Base-by-base conservation (phyloP, 2,113 vertebrate genomes). In the Megaceryle torquata region DNA sequence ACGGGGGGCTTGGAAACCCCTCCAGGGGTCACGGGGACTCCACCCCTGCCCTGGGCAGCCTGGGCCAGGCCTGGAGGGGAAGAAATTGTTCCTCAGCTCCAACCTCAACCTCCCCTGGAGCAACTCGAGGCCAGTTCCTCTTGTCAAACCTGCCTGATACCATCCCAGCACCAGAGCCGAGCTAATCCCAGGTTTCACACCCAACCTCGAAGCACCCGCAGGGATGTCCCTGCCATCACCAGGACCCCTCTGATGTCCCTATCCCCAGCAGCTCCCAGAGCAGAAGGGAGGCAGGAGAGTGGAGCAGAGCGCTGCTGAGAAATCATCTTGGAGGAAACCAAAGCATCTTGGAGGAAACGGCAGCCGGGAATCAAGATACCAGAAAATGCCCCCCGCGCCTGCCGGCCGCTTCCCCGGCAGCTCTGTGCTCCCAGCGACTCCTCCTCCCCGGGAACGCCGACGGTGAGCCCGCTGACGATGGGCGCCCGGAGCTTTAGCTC, bases 151-250 rank as follows among this genome's bases (percentile, higher is more conserved):
- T 19, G 61, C 61, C 17, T 16, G 11, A 26, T 7, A 8, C 39
- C 28, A 39, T 33, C 54, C 57, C 56, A 33, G 37, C 13, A 1
- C 24, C 0, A 5, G 57, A 50, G 71, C 57, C 0, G 53, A 91
- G 63, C 57, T 5, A 8, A 31, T 3, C 41, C 57, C 0, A 0
- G 13, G 6, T 19, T n/a, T n/a, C 63, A 12, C 71, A 24, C 11
- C 61, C 25, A 2, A 15, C 5, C 61, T 15, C 24, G 1, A 46
- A 21, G n/a, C 10, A 10, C 10, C 6, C 15, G 13, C 3, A 3
- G 48, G 54, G 57, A 29, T 8, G 13, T 31, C 69, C 8, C 33
- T 15, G 48, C 28, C 41, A 22, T 2, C 0, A 0, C 0, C 0
- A 41, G 76, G 59, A 54, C n/a, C 41, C 54, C 59, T 11, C 35